Percentiles rank a stretch among this genome's conserved stretches.
These are phyloP conservation scores for Actias luna DNA, from an alignment of 2,888 invertebrate genomes.

Conservation along the genomic window DNA sequence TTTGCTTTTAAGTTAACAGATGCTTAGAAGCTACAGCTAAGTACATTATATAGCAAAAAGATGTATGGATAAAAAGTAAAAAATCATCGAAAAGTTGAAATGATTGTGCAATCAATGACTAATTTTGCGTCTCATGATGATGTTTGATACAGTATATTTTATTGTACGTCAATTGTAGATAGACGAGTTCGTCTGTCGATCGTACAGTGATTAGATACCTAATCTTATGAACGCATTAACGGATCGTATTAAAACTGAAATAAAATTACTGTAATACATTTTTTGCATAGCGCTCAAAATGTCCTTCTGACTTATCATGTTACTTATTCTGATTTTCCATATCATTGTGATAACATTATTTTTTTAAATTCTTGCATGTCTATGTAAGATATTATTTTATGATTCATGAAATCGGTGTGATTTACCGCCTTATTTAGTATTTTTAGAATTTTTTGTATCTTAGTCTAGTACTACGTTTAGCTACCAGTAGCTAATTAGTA, in stretches of 20 bases:
- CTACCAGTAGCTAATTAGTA: too few relatives aligned
- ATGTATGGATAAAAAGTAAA: neutral
- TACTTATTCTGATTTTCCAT: conserved; percentile 1
- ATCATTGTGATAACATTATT: neutral
- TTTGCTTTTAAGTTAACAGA: too few relatives aligned
- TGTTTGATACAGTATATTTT: neutral
- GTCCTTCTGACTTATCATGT: neutral
- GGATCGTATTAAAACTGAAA: neutral
- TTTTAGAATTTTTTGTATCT: too few relatives aligned
- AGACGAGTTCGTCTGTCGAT: neutral
- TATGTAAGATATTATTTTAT: neutral
- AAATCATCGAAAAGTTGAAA: neutral
- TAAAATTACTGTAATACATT: neutral
- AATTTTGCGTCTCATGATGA: conserved; percentile 19
- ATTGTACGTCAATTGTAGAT: neutral
- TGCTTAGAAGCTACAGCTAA: too few relatives aligned
- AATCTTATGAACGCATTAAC: neutral
- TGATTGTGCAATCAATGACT: neutral
- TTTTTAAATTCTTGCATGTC: neutral
- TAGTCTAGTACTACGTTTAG: too few relatives aligned
- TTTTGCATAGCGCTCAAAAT: neutral
- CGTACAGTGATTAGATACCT: neutral
- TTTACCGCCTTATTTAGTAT: neutral
- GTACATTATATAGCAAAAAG: neutral
- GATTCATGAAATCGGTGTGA: neutral